Conservation (phyloP, 2,797 vertebrate species). For the Neostethus bicornis region DNA sequence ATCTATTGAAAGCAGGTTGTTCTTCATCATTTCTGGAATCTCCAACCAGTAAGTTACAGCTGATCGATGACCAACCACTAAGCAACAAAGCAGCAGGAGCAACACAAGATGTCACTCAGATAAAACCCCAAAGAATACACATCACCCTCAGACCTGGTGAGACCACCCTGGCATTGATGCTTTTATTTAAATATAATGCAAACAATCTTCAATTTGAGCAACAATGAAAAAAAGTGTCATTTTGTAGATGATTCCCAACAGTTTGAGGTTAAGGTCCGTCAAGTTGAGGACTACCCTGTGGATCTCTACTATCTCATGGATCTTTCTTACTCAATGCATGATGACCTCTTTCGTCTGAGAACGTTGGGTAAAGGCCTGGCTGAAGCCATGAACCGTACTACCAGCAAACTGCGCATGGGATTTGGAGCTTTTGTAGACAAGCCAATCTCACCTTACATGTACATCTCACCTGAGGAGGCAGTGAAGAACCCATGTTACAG, state of each 20-base stretch:
- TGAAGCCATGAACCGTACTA: constrained; percentile 90
- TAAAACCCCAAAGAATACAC: constrained; percentile 90
- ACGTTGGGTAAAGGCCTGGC: constrained; percentile 89
- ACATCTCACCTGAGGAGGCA: constrained; percentile 88
- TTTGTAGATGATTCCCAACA: constrained; percentile 88
- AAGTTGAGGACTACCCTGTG: constrained; percentile 97
- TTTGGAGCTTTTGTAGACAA: constrained; percentile 98
- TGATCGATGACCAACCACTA: constrained; percentile 84
- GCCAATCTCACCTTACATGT: constrained; percentile 94
- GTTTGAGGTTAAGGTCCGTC: constrained; percentile 90
- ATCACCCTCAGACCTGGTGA: constrained; percentile 90
- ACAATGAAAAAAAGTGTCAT: not conserved
- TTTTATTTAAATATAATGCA: not conserved
- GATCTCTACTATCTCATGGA: constrained; percentile 99
- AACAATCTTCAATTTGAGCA: not conserved
- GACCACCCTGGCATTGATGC: not conserved
- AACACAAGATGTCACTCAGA: constrained; percentile 86
- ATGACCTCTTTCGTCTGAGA: constrained; percentile 85
- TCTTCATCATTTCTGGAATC: constrained; percentile 76
- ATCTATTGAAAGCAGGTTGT: constrained; percentile 83
- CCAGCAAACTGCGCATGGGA: constrained; percentile 94
- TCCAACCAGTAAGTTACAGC: constrained; percentile 79
- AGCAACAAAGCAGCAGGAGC: constrained; percentile 88
- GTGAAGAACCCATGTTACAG: constrained; percentile 90
- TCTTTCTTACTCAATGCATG: constrained; percentile 91